Percentiles rank a stretch among this genome's conserved stretches.
These are phyloP conservation scores for Euthynnus affinis DNA, from an alignment of 2,797 vertebrate species.

Conservation along the genomic window DNA sequence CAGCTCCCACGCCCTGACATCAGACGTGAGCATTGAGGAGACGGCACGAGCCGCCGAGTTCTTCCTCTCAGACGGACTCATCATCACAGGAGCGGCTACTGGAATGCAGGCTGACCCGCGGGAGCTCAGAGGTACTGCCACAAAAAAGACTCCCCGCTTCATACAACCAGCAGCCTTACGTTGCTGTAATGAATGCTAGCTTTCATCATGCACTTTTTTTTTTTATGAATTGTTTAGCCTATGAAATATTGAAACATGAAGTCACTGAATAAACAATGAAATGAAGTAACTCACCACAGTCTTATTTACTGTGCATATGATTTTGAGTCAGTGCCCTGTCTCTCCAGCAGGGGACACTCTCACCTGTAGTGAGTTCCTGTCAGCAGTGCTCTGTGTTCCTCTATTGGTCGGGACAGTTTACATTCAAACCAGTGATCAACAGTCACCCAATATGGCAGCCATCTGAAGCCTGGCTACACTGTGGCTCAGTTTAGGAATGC, in stretches of 20 bases:
- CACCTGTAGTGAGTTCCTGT: background rate
- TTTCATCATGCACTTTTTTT: background rate
- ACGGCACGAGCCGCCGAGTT: constrained; percentile 89
- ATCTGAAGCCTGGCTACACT: constrained; percentile 1
- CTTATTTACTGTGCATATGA: background rate
- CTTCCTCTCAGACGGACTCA: constrained; percentile 90
- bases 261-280: background rate
- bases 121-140: constrained; percentile 85
- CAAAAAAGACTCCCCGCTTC: background rate
- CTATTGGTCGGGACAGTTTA: background rate
- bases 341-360: constrained; percentile 60
- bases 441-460: constrained; percentile 12
- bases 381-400: constrained; percentile 5
- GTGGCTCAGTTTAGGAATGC: constrained; percentile 25
- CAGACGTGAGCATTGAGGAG: constrained; percentile 87
- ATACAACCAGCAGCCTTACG: background rate
- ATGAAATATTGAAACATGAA: background rate
- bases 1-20: constrained; percentile 90
- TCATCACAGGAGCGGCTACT: constrained; percentile 89
- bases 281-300: background rate
- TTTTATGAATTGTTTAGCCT: background rate
- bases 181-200: background rate
- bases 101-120: constrained; percentile 82
- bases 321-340: background rate
- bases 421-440: background rate